Evolutionary conservation across 2,888 invertebrate species (phyloP).

Genomic region (Caenorhabditis japonica): DNA sequence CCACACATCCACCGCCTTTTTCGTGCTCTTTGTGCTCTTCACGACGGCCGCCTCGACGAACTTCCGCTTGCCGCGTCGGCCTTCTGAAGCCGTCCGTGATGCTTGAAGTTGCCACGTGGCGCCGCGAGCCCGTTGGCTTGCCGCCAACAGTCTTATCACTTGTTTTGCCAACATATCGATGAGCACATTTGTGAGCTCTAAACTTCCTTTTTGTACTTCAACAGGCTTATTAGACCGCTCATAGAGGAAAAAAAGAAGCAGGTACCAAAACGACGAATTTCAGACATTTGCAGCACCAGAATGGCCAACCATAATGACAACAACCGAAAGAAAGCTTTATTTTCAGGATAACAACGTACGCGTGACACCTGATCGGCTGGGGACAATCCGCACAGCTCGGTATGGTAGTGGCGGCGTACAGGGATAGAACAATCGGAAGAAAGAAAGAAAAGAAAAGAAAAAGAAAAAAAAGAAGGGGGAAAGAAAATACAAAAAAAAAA

Average conservation of each 20-base stretch:
- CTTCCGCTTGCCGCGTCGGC: slow-evolving; percentile 57
- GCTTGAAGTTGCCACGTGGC: slow-evolving; percentile 3
- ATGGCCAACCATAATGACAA: too few relatives aligned
- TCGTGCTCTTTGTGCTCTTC: slow-evolving; percentile 65
- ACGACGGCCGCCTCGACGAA: slow-evolving; percentile 66
- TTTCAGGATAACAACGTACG: slow-evolving; percentile 24
- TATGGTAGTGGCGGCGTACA: neutral
- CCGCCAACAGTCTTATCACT: too few relatives aligned
- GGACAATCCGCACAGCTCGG: too few relatives aligned
- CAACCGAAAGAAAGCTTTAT: slow-evolving; percentile 45
- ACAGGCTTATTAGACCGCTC: too few relatives aligned
- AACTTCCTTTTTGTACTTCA: too few relatives aligned
- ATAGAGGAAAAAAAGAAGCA: too few relatives aligned
- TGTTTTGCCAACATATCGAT: too few relatives aligned
- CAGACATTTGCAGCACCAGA: too few relatives aligned
- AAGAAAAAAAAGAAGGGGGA: neutral
- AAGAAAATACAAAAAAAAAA: neutral
- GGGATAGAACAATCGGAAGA: slow-evolving; percentile 30
- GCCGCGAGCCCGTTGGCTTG: too few relatives aligned
- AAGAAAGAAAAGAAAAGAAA: slow-evolving; percentile 14
- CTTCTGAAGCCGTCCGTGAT: slow-evolving; percentile 46
- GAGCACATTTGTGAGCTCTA: too few relatives aligned
- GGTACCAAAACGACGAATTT: slow-evolving; percentile 21
- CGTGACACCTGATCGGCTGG: too few relatives aligned
- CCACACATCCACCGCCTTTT: slow-evolving; percentile 64